Evolutionary conservation across 30 jellyfish, hydroid and myxozoan species (phyloP), one percentile per base, ranked within the genome.

Genomic region (Pseudorhiza aurosa): DNA sequence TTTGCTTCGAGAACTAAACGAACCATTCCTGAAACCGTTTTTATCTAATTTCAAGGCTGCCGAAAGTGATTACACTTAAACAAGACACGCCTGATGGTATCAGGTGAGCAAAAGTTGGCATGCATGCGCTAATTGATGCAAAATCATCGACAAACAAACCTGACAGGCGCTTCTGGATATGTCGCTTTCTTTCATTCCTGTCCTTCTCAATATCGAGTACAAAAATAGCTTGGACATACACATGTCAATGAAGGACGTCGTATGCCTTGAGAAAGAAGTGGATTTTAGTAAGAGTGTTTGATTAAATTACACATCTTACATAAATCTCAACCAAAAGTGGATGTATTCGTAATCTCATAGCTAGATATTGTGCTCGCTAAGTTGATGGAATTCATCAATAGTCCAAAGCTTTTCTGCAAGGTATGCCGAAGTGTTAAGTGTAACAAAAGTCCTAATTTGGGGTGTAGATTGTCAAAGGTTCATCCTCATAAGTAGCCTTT

Each of bases 281-380:
- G 68, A 69, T 42, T 69, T 69, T n/a, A 40, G 68, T 69, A 43
- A 69, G 83, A 40, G 49, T 43, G 18, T 50, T 43, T 69, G 69
- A 69, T 69, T 32, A 69, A 69, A 69, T 69, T 43, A 69, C 19
- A 44, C 29, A 15, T 25, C 30, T n/a, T 21, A 37, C 24, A 14
- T 31, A 14, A 69, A 69, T 29, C 4, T 26, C 24, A 47, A 47
- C 69, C 83, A 69, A 69, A 69, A 69, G 65, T 45, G 71, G 83
- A 69, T 69, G 28, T 50, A 21, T 28, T 43, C 28, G 2, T 69
- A 69, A 69, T 69, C 83, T 46, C 40, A 32, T 43, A 10, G 44
- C 47, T 27, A n/a, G 44, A 43, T 55, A 69, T 69, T 69, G 83
- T 69, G 22, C 57, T 11, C 57, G 36, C 69, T 45, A 45, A 50